These are phyloP conservation scores for Antennarius maculatus DNA, from an alignment of 2,797 vertebrate genomes.

Conservation along the genomic window DNA sequence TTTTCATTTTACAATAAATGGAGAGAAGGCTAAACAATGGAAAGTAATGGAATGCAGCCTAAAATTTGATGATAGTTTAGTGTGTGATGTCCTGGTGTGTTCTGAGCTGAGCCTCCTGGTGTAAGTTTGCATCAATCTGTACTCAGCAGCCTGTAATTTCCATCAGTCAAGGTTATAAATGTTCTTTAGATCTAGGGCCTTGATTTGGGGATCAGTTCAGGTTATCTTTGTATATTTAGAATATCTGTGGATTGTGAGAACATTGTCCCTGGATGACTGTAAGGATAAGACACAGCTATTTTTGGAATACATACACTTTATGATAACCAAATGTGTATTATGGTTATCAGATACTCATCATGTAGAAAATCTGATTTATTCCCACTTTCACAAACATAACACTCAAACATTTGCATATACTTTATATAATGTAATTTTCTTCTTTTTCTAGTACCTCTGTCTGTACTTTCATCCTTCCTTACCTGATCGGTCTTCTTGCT, in stretches of 20 bases:
- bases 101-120: too few relatives aligned
- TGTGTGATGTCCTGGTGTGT: too few relatives aligned
- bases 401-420: conserved; percentile 2
- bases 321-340: conserved; percentile 12
- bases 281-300: conserved; percentile 24
- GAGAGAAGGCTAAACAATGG: conserved; percentile 20
- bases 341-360: conserved; percentile 14
- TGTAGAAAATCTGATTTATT: background rate
- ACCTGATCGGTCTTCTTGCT: conserved; percentile 40
- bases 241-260: conserved; percentile 18
- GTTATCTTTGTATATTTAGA: background rate
- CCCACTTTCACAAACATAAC: background rate
- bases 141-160: background rate
- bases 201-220: background rate
- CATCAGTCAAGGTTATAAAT: conserved; percentile 9
- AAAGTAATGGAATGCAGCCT: background rate
- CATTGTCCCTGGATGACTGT: conserved; percentile 3
- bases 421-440: conserved; percentile 14
- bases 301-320: conserved; percentile 9
- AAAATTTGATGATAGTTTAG: background rate
- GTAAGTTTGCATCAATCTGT: background rate
- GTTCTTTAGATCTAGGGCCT: background rate
- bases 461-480: conserved; percentile 22
- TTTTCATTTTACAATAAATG: conserved; percentile 18
- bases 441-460: conserved; percentile 7